Evolutionary conservation across 2,113 vertebrate species (phyloP).

Genomic region (Puma concolor): DNA sequence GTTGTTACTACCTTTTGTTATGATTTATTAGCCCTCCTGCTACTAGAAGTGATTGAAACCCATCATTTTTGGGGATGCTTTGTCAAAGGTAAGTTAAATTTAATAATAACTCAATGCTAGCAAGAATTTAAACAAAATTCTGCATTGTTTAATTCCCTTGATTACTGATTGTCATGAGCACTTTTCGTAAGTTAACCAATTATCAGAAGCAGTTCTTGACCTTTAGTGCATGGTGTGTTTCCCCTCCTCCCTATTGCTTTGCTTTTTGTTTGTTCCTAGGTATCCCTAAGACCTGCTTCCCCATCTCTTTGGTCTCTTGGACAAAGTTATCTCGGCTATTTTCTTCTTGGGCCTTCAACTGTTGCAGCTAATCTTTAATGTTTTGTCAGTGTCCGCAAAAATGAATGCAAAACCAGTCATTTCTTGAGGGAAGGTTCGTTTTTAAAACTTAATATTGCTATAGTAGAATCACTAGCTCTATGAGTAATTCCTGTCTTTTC

Average conservation of each 20-base stretch:
- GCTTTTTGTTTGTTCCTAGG: neutral
- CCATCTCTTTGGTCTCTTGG: neutral
- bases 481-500: neutral
- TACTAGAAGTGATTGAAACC: neutral
- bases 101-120: neutral
- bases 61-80: slow-evolving; percentile 5
- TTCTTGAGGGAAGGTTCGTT: neutral
- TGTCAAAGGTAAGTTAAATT: neutral
- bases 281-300: neutral
- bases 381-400: slow-evolving; percentile 25
- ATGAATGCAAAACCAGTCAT: neutral
- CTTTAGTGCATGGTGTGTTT: neutral
- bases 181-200: neutral
- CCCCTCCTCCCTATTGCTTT: neutral
- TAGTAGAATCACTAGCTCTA: neutral
- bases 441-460: neutral
- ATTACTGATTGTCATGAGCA: neutral
- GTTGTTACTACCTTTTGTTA: neutral
- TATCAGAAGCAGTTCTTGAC: neutral
- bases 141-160: neutral
- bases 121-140: neutral
- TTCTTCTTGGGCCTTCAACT: neutral
- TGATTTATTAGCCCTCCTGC: neutral
- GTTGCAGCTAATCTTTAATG: neutral
- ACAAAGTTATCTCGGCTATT: neutral